Evolutionary conservation across 2,888 invertebrate genomes (phyloP).

Genomic region (Seladonia tumulorum): DNA sequence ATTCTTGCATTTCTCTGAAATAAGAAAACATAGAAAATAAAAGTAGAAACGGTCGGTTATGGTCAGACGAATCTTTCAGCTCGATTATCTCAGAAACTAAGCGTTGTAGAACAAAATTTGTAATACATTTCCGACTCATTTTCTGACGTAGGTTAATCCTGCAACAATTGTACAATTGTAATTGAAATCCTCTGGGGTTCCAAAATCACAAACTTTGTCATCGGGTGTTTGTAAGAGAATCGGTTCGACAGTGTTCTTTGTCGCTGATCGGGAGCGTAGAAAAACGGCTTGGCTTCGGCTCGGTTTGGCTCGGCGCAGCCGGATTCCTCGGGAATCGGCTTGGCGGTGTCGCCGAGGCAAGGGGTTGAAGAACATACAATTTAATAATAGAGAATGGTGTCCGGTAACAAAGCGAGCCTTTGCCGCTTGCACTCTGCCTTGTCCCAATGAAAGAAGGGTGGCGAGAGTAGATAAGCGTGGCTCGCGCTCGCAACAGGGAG

Average conservation of each 20-base stretch:
- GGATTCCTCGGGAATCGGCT: not conserved
- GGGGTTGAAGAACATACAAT: conserved; percentile 73
- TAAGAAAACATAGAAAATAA: not conserved
- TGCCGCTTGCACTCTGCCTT: conserved; percentile 61
- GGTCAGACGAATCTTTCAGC: too few species aligned
- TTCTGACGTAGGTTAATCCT: too few species aligned
- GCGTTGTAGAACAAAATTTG: too few species aligned
- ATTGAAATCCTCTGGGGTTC: not conserved
- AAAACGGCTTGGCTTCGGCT: not conserved
- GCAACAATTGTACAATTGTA: not conserved
- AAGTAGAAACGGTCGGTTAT: too few species aligned
- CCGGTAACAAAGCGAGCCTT: conserved; percentile 74
- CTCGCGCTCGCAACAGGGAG: not conserved
- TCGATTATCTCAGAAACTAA: too few species aligned
- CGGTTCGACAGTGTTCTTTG: not conserved
- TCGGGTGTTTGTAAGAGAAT: not conserved
- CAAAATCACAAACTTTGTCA: not conserved
- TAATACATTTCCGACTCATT: too few species aligned
- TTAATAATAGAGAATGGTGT: conserved; percentile 77
- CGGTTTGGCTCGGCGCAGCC: not conserved
- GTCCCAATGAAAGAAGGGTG: conserved; percentile 34
- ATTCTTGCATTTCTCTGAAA: not conserved
- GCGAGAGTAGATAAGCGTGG: conserved; percentile 24
- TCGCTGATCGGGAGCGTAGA: not conserved
- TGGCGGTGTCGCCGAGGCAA: conserved; percentile 19